Conservation (phyloP, 2,888 invertebrate species). For the Desoria tigrina region DNA sequence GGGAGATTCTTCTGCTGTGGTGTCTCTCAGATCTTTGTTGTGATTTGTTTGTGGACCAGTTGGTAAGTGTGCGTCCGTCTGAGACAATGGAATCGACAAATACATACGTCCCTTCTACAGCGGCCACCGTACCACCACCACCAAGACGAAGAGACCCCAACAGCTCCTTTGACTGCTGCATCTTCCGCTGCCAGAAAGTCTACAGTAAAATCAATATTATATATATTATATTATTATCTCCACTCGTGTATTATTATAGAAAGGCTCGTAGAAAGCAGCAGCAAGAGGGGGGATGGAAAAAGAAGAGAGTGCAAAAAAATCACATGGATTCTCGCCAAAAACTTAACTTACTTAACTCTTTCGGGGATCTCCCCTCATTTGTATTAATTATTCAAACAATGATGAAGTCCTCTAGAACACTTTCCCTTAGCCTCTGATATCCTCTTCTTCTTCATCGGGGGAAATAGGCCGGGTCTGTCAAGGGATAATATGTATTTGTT, state of each 20-base stretch:
- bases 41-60: too few relatives aligned
- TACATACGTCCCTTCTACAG: not conserved
- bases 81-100: constrained; percentile 6
- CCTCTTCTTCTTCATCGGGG: too few relatives aligned
- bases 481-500: too few relatives aligned
- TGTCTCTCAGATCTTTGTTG: too few relatives aligned
- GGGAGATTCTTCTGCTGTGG: too few relatives aligned
- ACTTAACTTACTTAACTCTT: constrained; percentile 5
- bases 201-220: constrained; percentile 39
- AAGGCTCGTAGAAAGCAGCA: too few relatives aligned
- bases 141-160: not conserved
- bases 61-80: constrained; percentile 1
- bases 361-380: constrained; percentile 14
- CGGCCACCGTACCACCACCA: too few relatives aligned
- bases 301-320: not conserved
- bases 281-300: not conserved
- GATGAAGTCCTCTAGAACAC: not conserved
- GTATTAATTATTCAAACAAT: constrained; percentile 21
- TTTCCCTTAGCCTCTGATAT: too few relatives aligned
- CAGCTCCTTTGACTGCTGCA: constrained; percentile 7
- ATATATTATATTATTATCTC: too few relatives aligned
- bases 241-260: too few relatives aligned
- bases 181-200: constrained; percentile 45
- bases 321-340: constrained; percentile 18
- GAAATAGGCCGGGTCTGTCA: too few relatives aligned